These are phyloP conservation scores for Macrotus californicus DNA, from an alignment of 2,113 vertebrate genomes.

Conservation along the genomic window DNA sequence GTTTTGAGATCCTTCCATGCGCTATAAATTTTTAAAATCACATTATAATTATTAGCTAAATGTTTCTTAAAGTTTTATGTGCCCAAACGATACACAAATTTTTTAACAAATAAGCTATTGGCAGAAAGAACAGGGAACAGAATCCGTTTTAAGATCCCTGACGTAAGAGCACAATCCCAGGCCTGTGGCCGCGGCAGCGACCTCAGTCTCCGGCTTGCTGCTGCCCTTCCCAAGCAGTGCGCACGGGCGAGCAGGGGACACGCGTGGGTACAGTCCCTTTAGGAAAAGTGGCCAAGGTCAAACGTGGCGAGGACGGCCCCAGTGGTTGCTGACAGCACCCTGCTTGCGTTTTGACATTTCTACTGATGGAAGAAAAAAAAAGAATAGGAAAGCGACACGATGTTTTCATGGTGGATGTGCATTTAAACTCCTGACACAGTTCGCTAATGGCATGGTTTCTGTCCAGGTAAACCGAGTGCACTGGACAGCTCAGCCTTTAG, in stretches of 20 bases:
- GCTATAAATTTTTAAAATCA: background rate
- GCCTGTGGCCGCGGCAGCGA: background rate
- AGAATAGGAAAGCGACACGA: background rate
- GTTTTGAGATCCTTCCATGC: constrained; percentile 45
- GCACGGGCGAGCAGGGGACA: background rate
- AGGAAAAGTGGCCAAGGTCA: background rate
- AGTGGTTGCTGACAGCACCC: background rate
- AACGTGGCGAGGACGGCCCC: background rate
- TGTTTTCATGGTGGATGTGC: background rate
- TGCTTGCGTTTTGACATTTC: background rate
- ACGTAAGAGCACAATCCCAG: background rate
- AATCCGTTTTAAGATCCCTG: background rate
- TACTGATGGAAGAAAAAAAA: background rate
- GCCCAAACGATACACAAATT: background rate
- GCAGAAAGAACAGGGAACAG: background rate
- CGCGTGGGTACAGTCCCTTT: background rate
- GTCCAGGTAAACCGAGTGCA: background rate
- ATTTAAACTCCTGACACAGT: constrained; percentile 36
- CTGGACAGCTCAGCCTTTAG: background rate
- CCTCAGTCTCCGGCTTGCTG: background rate
- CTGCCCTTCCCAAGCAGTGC: background rate
- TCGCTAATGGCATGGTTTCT: background rate
- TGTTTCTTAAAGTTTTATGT: background rate
- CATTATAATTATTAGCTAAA: background rate
- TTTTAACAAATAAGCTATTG: constrained; percentile 25